Evolutionary conservation across 2,888 invertebrate species (phyloP), one percentile per base, ranked within the genome.

Genomic region (Andrena minutula): DNA sequence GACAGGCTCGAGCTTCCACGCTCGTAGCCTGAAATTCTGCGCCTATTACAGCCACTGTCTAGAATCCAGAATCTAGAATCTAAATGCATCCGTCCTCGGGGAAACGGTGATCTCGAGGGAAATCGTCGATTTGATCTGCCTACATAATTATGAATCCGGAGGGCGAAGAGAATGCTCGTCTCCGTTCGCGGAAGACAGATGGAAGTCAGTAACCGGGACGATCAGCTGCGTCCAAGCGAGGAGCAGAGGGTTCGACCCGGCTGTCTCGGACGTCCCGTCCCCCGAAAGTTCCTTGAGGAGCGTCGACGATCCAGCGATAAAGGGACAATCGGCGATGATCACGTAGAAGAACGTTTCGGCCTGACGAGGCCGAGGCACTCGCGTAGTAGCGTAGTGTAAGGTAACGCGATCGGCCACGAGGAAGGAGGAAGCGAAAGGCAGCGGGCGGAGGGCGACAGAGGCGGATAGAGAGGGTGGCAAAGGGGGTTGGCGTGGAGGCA

Each of bases 381-480:
- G 77, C 70, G 83, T 81, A 72, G 83, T 83, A 84, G 79, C 83
- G 86, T 86, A 75, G 76, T 69, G 85, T 85, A 88, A 74, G 82
- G 87, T 83, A 88, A 87, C 81, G 82, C 83, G 82, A 89, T 88
- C 88, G 82, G 82, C 70, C 79, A 58, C 63, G 77, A 75, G 80
- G 65, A 74, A 70, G 72, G 58, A 63, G 63, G 76, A 66, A 68
- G 66, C 63, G 51, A 63, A 47, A 75, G 58, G 35, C n/a, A 49
- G 61, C 23, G 28, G 16, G n/a, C n/a, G 56, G 16, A 47, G 63
- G 30, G 51, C 16, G n/a, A n/a, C n/a, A 51, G 16, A 51, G 63
- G 26, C 58, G 28, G 30, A 32, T 7, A 16, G 8, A 30, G 47
- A 69, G 63, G 47, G 53, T 23, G 60, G 16, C 20, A 8, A n/a